These are phyloP conservation scores for Listrodromus nycthemerus DNA, from an alignment of 2,888 invertebrate species.

Conservation along the genomic window DNA sequence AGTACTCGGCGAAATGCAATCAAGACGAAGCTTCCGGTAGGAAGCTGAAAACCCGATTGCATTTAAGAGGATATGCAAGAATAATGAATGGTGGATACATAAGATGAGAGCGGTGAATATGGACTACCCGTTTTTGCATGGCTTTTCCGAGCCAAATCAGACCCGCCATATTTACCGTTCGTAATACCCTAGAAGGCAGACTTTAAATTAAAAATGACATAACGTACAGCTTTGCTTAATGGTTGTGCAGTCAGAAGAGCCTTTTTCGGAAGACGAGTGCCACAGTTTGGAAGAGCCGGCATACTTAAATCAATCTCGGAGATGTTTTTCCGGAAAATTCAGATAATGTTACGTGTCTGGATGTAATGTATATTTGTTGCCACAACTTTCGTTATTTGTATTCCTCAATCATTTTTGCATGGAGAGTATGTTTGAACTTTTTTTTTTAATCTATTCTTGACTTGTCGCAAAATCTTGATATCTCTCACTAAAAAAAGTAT, in stretches of 20 bases:
- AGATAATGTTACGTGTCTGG: neutral
- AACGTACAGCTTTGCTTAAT: neutral
- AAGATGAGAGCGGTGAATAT: neutral
- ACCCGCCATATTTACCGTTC: neutral
- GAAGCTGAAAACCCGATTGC: slow-evolving; percentile 13
- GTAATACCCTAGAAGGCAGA: neutral
- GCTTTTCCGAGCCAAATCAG: neutral
- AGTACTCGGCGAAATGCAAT: slow-evolving; percentile 40
- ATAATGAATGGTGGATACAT: neutral
- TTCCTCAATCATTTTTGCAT: neutral
- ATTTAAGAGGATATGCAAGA: slow-evolving; percentile 19
- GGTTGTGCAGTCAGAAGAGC: neutral
- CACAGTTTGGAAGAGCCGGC: neutral
- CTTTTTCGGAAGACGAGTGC: neutral
- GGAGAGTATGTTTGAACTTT: too few species aligned
- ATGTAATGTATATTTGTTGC: neutral
- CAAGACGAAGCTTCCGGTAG: neutral
- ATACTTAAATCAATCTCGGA: neutral
- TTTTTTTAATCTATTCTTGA: neutral
- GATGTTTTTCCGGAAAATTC: neutral
- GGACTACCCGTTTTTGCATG: neutral
- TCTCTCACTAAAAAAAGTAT: neutral
- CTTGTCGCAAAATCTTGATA: neutral
- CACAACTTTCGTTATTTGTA: neutral
- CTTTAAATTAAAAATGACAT: neutral